Evolutionary conservation across 2,888 invertebrate species (phyloP).

Genomic region (Theodoxus fluviatilis): DNA sequence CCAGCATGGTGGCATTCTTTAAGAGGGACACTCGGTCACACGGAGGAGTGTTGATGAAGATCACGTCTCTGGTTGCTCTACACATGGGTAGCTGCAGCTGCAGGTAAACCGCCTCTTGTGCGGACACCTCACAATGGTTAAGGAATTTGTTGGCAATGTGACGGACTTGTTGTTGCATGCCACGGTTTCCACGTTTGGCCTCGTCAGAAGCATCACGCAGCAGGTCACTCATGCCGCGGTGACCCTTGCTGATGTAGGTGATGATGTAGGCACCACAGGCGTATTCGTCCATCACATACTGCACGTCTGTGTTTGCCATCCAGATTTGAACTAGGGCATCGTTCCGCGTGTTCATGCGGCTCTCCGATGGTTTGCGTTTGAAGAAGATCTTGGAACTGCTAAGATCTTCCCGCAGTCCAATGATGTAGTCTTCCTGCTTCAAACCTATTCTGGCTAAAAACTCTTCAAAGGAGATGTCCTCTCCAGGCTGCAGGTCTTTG

Average conservation of each 20-base stretch:
- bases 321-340: not conserved
- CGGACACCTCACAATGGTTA: conserved; percentile 42
- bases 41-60: conserved; percentile 38
- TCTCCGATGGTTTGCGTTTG: conserved; percentile 5
- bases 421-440: conserved; percentile 7
- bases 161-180: conserved; percentile 34
- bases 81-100: conserved; percentile 40
- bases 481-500: not conserved
- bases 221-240: conserved; percentile 39
- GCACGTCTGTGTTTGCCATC: conserved; percentile 3
- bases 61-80: conserved; percentile 32
- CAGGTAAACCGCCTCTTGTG: conserved; percentile 47
- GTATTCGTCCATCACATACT: conserved; percentile 18
- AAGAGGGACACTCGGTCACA: too few relatives aligned
- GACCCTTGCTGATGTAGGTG: conserved; percentile 38
- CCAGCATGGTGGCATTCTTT: too few relatives aligned
- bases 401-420: too few relatives aligned
- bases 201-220: conserved; percentile 36
- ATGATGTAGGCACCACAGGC: conserved; percentile 32
- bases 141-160: conserved; percentile 42
- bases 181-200: conserved; percentile 29
- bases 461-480: not conserved
- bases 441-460: not conserved
- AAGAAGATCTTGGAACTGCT: conserved; percentile 14
- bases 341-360: not conserved